Base-by-base conservation (phyloP, 2,888 invertebrate species). In the Paralinhomoeus sp. region DNA sequence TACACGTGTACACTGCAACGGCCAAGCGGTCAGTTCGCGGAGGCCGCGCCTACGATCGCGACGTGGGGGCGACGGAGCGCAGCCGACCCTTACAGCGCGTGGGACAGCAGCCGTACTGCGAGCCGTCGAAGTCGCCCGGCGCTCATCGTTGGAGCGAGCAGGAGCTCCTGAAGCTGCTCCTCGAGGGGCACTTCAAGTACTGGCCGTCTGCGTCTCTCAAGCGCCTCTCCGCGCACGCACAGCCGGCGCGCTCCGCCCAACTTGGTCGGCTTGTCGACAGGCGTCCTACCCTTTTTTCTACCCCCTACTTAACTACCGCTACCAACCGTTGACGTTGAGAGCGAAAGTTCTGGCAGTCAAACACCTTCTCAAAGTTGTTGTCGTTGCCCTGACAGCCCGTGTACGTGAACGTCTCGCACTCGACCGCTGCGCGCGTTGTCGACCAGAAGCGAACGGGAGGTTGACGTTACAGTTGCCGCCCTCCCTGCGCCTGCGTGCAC, bases 41-140 rank as follows among this genome's bases (percentile, higher is more conserved):
- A n/a, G n/a, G n/a, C n/a, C n/a, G n/a, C n/a, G n/a, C n/a, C n/a
- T n/a, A n/a, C n/a, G n/a, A n/a, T n/a, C n/a, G n/a, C n/a, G n/a
- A n/a, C n/a, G n/a, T n/a, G n/a, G n/a, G n/a, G n/a, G n/a, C n/a
- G n/a, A n/a, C n/a, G n/a, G n/a, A n/a, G n/a, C n/a, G n/a, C n/a
- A n/a, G n/a, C n/a, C 7, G 27, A 27, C 18, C 24, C 40, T 41
- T 21, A 54, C 54, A 51, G 49, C 57, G 57, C 18, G 56, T 55
- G 17, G 60, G 58, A 41, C 60, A 60, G 42, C 60, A 60, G 41
- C 58, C 60, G 55, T 56, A 59, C 7, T 56, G 53, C 43, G 54
- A 55, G 36, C 60, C 60, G 43, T 60, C 45, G 22, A 24, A 45
- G 22, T 42, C 52, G 48, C 56, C 55, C n/a, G 52, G 48, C 27